A percentile compares a stretch with the other conserved stretches of the same genome.
Conservation (phyloP, 2,888 invertebrate species). For the Ochropleura plecta region DNA sequence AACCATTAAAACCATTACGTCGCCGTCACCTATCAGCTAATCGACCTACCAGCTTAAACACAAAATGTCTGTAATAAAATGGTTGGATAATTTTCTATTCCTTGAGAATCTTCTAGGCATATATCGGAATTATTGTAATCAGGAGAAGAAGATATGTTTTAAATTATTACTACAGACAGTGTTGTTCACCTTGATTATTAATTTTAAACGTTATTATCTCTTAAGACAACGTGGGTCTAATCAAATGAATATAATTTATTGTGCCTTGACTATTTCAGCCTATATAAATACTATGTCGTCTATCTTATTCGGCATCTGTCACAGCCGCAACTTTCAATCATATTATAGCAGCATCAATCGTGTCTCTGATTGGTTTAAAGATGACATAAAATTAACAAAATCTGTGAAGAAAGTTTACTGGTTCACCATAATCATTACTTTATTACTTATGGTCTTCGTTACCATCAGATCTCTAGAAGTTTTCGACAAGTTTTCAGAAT, state of each 20-base stretch:
- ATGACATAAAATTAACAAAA: constrained; percentile 17
- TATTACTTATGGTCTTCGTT: neutral
- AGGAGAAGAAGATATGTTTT: neutral
- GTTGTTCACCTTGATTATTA: neutral
- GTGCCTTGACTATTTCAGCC: neutral
- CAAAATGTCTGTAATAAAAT: constrained; percentile 17
- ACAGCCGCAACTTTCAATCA: constrained; percentile 24
- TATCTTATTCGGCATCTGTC: neutral
- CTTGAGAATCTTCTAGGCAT: constrained; percentile 22
- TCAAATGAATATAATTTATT: neutral
- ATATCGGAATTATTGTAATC: constrained; percentile 16
- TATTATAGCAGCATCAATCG: constrained; percentile 17
- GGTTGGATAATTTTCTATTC: constrained; percentile 12
- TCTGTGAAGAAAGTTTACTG: constrained; percentile 28
- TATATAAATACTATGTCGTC: neutral
- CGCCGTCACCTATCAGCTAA: no score
- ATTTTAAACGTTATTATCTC: constrained; percentile 12
- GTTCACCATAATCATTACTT: neutral
- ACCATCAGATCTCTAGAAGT: constrained; percentile 10
- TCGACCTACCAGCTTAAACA: neutral
- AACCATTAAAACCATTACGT: no score
- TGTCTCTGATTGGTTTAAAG: constrained; percentile 19
- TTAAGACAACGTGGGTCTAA: neutral
- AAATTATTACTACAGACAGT: constrained; percentile 1
- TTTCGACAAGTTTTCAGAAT: neutral